Base-by-base conservation (phyloP, 2,888 invertebrate genomes). In the Mimumesa dahlbomi region DNA sequence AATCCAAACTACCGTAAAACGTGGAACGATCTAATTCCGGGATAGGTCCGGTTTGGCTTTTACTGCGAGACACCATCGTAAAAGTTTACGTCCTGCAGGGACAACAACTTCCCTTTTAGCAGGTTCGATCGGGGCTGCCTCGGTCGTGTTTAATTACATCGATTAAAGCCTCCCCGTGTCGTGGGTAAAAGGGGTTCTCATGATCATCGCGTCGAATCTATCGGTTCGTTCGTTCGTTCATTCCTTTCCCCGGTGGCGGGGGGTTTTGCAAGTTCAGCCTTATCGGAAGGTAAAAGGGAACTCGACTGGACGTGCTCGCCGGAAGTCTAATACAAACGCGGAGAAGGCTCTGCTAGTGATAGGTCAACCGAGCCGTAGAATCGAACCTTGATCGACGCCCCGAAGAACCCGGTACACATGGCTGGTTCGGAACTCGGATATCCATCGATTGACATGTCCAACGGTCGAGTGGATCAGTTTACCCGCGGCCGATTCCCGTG, bases 321-420 rank as follows among this genome's bases (percentile, higher is more conserved):
- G 48, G 13, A 11, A 29, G 29, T 16, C 19, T 21, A 43, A n/a
- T n/a, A n/a, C n/a, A n/a, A 62, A 56, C 18, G 18, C 25, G 22
- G 14, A 25, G 7, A n/a, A n/a, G 46, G 18, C 29, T 18, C 75
- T 75, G 75, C 52, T 29, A 52, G 50, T 43, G 75, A 75, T 75
- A 68, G 75, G 62, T 65, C 67, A 68, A 72, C 64, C 75, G 64
- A 59, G n/a, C 62, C 75, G 75, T 67, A 72, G 75, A 65, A 72
- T 72, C 61, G 72, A 64, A 52, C 67, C 64, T 76, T 66, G 75
- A 75, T 72, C 75, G 68, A 75, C 64, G 45, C 67, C n/a, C n/a
- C 40, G 64, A 75, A 62, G 67, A 75, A 74, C 18, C 62, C 25
- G 50, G 53, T 53, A 46, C 49, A 61, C 69, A 57, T 25, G 45